Conservation (phyloP, 2,113 vertebrate genomes). For the Sylvicapra grimmia region DNA sequence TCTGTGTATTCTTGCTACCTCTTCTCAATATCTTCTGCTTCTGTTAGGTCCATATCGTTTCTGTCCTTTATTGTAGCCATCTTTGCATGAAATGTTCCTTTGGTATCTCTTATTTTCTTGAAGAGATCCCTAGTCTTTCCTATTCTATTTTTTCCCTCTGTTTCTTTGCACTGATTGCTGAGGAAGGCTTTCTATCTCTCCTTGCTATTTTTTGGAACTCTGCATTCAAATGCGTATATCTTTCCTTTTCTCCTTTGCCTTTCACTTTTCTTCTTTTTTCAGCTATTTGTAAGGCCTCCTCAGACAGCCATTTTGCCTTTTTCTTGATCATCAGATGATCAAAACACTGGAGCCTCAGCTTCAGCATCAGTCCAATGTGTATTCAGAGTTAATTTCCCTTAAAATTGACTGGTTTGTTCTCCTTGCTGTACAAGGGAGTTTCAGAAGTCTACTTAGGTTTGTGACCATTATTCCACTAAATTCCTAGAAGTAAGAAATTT, state of each 20-base stretch:
- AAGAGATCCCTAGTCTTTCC: background rate
- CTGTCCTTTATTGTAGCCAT: background rate
- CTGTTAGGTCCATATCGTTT: background rate
- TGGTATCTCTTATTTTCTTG: background rate
- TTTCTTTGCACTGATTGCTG: background rate
- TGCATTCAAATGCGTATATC: background rate
- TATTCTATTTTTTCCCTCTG: background rate
- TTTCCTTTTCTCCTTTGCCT: background rate
- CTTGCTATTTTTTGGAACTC: background rate
- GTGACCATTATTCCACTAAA: background rate
- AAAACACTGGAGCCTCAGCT: background rate
- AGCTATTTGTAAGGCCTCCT: background rate
- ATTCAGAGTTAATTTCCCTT: background rate
- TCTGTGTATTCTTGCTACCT: background rate
- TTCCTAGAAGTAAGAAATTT: conserved; percentile 20
- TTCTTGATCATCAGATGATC: background rate
- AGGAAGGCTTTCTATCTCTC: background rate
- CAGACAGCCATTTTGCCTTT: background rate
- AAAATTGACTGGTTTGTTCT: background rate
- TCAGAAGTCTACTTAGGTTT: background rate
- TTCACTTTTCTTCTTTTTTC: background rate
- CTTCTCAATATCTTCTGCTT: background rate
- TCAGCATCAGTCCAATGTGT: background rate
- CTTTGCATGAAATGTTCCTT: background rate
- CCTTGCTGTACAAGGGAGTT: background rate